phyloP scores from a whole-genome alignment of 2,113 vertebrate genomes.

The Corythoichthys haematopterus region DNA sequence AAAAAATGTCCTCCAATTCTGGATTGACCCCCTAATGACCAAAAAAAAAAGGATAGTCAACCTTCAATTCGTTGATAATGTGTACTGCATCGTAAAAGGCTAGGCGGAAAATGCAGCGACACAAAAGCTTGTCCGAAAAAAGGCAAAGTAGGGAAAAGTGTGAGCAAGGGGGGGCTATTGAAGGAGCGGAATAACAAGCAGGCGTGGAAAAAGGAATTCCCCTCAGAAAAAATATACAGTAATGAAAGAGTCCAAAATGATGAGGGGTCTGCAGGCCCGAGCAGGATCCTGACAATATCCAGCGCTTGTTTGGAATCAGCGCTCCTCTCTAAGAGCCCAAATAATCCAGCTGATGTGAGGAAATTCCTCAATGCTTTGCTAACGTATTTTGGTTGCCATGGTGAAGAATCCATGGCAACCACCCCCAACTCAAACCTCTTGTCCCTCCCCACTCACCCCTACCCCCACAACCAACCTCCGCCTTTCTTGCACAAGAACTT shows the following conservation, averaged over 20 bases:
- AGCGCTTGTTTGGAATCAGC: constrained; percentile 64
- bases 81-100: constrained; percentile 59
- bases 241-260: constrained; percentile 41
- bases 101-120: constrained; percentile 45
- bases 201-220: constrained; percentile 32
- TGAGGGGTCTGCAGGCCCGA: constrained; percentile 47
- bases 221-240: constrained; percentile 12
- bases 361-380: constrained; percentile 83
- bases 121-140: constrained; percentile 48
- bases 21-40: constrained; percentile 8
- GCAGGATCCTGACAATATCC: constrained; percentile 63
- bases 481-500: constrained; percentile 68
- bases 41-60: constrained; percentile 26
- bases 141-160: constrained; percentile 34
- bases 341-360: constrained; percentile 84
- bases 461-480: constrained; percentile 18
- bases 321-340: constrained; percentile 68
- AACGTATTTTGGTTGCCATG: constrained; percentile 80
- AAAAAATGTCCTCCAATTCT: too few species aligned
- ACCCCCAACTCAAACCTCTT: constrained; percentile 60
- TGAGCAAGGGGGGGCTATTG: constrained; percentile 39
- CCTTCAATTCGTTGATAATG: constrained; percentile 49
- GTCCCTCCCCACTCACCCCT: constrained; percentile 10
- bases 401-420: constrained; percentile 76
- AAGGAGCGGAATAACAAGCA: constrained; percentile 49